These are phyloP conservation scores for Cebidichthys violaceus DNA, from an alignment of 2,113 vertebrate species.

Conservation along the genomic window DNA sequence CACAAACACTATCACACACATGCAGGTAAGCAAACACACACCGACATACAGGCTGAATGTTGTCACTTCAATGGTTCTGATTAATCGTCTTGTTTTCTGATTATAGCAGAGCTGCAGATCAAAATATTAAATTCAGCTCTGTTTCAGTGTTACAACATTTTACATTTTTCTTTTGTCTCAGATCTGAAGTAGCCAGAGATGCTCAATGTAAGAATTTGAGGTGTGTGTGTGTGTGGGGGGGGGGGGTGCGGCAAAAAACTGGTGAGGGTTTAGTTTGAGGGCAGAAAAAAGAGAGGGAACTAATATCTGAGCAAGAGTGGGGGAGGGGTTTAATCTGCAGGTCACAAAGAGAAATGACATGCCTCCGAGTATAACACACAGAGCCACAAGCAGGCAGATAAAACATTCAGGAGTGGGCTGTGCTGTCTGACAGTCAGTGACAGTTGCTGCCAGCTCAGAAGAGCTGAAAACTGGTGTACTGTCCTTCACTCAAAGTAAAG, in stretches of 20 bases:
- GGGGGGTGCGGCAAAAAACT: background rate
- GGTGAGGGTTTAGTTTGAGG: background rate
- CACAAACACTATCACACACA: background rate
- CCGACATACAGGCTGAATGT: background rate
- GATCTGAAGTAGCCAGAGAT: background rate
- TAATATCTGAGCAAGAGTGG: conserved; percentile 28
- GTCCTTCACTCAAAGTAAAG: conserved; percentile 48
- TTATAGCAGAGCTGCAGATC: conserved; percentile 20
- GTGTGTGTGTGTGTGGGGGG: background rate
- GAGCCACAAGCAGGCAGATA: conserved; percentile 51
- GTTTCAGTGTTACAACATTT: background rate
- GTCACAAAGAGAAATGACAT: conserved; percentile 50
- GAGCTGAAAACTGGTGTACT: conserved; percentile 33
- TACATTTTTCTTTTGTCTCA: background rate
- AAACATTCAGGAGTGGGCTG: conserved; percentile 59
- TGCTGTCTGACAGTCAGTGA: conserved; percentile 52
- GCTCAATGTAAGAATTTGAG: background rate
- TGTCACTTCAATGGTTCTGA: conserved; percentile 13
- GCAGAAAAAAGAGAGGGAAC: conserved; percentile 8
- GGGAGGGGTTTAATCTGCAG: conserved; percentile 48
- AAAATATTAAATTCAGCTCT: conserved; percentile 10
- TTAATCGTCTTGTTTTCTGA: conserved; percentile 30
- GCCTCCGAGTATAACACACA: conserved; percentile 38
- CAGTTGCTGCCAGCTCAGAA: conserved; percentile 48
- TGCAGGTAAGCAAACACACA: conserved; percentile 1